Conservation (phyloP, 2,113 vertebrate species). For the Colaptes auratus region DNA sequence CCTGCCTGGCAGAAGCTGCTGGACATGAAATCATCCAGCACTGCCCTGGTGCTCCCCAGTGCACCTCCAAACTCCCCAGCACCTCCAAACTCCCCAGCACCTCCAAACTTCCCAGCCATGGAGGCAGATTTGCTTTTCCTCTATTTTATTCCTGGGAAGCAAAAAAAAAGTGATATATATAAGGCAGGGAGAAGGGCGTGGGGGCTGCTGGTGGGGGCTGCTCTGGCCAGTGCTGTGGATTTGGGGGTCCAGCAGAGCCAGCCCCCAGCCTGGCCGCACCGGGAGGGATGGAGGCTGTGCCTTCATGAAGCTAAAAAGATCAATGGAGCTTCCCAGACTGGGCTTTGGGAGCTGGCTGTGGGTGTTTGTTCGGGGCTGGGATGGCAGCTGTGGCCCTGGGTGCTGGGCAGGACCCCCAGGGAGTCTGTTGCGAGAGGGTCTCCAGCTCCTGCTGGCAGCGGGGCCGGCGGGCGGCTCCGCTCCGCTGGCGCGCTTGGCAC, state of each 20-base stretch:
- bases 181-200: neutral
- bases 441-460: neutral
- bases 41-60: neutral
- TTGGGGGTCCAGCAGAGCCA: neutral
- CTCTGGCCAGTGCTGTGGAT: neutral
- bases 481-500: neutral
- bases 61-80: neutral
- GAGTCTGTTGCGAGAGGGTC: neutral
- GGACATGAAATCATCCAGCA: accelerated
- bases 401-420: neutral
- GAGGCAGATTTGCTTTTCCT: neutral
- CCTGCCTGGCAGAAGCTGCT: neutral
- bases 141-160: neutral
- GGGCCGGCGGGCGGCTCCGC: neutral
- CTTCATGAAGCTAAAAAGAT: accelerated
- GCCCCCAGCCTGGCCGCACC: accelerated
- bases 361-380: neutral
- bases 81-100: neutral
- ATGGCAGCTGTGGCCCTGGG: neutral
- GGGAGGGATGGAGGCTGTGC: neutral
- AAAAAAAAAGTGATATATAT: too few species aligned
- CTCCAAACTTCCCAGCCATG: neutral
- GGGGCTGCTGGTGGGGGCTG: neutral
- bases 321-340: accelerated
- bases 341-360: accelerated